Conservation (phyloP, 2,113 vertebrate genomes). For the Ammodytes marinus region DNA sequence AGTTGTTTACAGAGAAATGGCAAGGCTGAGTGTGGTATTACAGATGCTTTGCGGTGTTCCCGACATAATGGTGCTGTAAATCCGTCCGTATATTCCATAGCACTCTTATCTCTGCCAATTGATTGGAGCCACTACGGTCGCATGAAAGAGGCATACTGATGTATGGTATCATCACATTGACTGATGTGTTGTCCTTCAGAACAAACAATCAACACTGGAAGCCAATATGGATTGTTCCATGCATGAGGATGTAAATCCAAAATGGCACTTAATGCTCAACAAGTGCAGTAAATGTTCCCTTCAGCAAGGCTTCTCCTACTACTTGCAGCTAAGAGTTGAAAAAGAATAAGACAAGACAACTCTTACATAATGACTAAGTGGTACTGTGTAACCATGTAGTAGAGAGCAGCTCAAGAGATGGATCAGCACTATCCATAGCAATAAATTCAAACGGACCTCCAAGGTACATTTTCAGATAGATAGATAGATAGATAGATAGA, state of each 20-base stretch:
- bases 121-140: conserved; percentile 23
- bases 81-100: conserved; percentile 4
- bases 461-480: too few relatives aligned
- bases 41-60: conserved; percentile 23
- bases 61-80: conserved; percentile 55
- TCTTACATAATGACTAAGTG: neutral
- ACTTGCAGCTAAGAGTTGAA: neutral
- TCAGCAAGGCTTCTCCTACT: neutral
- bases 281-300: conserved; percentile 23
- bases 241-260: conserved; percentile 47
- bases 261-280: conserved; percentile 37
- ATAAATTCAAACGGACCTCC: neutral
- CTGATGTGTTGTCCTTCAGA: conserved; percentile 46
- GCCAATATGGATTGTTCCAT: conserved; percentile 12
- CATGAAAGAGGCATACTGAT: conserved; percentile 38
- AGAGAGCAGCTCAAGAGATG: neutral
- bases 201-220: conserved; percentile 38
- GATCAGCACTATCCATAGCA: neutral
- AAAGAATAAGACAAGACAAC: neutral
- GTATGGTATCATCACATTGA: conserved; percentile 45
- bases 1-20: neutral
- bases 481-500: too few relatives aligned
- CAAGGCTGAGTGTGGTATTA: neutral
- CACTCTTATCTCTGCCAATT: conserved; percentile 37
- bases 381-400: neutral